Conservation (phyloP, 2,888 invertebrate genomes). For the Agrotis ipsilon region DNA sequence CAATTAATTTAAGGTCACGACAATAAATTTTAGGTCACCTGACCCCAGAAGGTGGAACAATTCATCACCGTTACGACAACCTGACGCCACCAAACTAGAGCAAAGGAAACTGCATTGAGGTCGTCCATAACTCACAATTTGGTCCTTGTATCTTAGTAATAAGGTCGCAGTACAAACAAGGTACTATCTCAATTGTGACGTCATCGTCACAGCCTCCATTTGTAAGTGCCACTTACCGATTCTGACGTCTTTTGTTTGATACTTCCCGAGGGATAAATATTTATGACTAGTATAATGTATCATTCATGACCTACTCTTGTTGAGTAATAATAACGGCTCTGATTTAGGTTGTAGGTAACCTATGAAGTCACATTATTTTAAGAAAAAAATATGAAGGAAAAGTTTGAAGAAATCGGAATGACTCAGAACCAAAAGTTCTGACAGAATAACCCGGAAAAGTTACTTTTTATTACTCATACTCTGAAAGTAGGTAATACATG, state of each 20-base stretch:
- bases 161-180: conserved; percentile 42
- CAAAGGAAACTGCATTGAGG: conserved; percentile 59
- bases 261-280: neutral
- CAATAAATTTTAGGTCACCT: conserved; percentile 17
- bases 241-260: neutral
- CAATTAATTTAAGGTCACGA: conserved; percentile 19
- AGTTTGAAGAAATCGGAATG: too few species aligned
- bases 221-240: conserved; percentile 1
- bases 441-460: too few species aligned
- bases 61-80: conserved; percentile 41
- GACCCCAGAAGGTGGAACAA: conserved; percentile 4
- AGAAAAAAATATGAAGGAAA: too few species aligned
- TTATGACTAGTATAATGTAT: neutral
- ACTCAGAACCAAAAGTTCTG: too few species aligned
- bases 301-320: too few species aligned
- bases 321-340: too few species aligned
- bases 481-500: too few species aligned
- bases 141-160: conserved; percentile 42
- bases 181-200: conserved; percentile 21
- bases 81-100: conserved; percentile 48
- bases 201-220: conserved; percentile 26
- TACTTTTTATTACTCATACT: too few species aligned
- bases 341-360: too few species aligned
- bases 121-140: conserved; percentile 45
- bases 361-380: too few species aligned